Evolutionary conservation across 2,888 invertebrate species (phyloP), one percentile per base, ranked within the genome.

Genomic region (Pterostichus madidus): DNA sequence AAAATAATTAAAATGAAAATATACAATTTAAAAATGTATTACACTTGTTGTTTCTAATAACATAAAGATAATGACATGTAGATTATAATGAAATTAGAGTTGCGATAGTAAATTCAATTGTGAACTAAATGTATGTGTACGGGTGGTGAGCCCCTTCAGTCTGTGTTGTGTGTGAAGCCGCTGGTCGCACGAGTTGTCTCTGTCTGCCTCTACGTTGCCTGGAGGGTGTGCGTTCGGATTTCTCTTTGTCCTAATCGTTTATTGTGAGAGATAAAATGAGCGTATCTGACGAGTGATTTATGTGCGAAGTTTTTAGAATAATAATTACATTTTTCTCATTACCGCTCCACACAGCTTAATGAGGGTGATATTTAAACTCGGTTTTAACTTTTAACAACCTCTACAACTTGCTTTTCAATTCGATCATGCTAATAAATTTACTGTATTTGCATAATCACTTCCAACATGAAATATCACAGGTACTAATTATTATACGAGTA

Each of bases 191-290:
- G 31, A n/a, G n/a, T 35, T 13, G 6, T 13, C 35, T n/a, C 13
- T 0, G 13, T n/a, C 44, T 39, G 7, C 3, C 39, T 39, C 39
- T 13, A 39, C 2, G 39, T 13, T 35, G 75, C 75, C 75, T 52
- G 15, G 52, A 75, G 52, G 75, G 49, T 75, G 52, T 39, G 32
- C 61, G 61, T 64, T 64, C 64, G 80, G 59, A 80, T 80, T 80
- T 80, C 80, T 80, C 80, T 80, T 80, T 80, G 80, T 80, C 80
- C 80, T 80, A 80, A 80, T 80, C 80, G 80, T 80, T 79, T 79
- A 79, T 79, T 79, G 79, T 79, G 79, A 79, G 79, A 79, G 79
- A 79, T 79, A 79, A 79, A 79, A 79, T 79, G 61, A 79, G 64
- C 79, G 44, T 31, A 59, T 59, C 59, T 77, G 79, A 79, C 79